A percentile compares a stretch with the other conserved stretches of the same genome.
Conservation (phyloP, 2,888 invertebrate genomes). For the Drosophila nr. perissopoda region DNA sequence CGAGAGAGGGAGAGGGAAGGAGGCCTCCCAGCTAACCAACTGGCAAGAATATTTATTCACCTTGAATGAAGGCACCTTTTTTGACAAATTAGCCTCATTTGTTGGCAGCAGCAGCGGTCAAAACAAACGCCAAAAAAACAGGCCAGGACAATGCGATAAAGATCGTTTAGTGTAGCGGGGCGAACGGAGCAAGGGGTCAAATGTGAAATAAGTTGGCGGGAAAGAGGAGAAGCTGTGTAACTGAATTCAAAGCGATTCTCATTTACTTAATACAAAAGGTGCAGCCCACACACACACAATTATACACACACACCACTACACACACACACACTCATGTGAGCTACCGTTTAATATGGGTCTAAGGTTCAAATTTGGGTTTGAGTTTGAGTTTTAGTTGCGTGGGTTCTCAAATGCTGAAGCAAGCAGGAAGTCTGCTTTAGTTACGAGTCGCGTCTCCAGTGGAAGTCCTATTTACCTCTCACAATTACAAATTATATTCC, state of each 20-base stretch:
- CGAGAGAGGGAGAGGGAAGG: background rate
- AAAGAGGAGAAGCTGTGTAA: constrained; percentile 31
- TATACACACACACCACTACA: background rate
- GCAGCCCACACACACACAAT: constrained; percentile 30
- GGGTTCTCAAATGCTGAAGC: constrained; percentile 12
- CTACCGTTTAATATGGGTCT: constrained; percentile 59
- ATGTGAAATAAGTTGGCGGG: constrained; percentile 4
- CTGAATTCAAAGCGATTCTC: constrained; percentile 57
- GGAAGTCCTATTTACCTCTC: background rate
- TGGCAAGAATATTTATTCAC: constrained; percentile 22
- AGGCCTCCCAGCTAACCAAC: constrained; percentile 18
- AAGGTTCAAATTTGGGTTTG: constrained; percentile 16
- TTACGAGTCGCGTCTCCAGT: constrained; percentile 6
- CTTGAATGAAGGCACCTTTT: constrained; percentile 59
- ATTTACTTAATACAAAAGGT: constrained; percentile 57
- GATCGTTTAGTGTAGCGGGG: constrained; percentile 53
- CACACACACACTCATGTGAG: constrained; percentile 5
- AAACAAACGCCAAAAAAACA: constrained; percentile 72
- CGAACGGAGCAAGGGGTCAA: constrained; percentile 2
- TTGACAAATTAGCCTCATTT: constrained; percentile 84
- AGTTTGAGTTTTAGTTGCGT: constrained; percentile 12
- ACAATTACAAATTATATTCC: constrained; percentile 14
- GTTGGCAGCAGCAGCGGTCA: constrained; percentile 75
- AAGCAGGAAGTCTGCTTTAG: constrained; percentile 29
- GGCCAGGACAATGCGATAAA: constrained; percentile 73